These are phyloP conservation scores for Parazoanthus darwini DNA, from an alignment of 92 coral and sea anemone species.

Conservation along the genomic window DNA sequence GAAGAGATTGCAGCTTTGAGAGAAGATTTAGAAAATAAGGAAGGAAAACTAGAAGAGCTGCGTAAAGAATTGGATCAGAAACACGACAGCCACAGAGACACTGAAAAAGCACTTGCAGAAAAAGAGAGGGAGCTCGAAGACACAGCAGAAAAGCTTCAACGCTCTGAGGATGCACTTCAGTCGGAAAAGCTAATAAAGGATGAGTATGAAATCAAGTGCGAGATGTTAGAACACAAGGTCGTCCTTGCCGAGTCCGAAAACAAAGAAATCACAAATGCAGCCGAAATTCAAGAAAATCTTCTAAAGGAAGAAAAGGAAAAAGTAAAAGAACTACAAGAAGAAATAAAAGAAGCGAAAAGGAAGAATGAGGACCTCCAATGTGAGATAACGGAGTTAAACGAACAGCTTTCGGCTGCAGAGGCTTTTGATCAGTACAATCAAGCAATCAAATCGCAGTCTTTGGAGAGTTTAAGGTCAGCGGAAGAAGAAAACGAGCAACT, in stretches of 20 bases:
- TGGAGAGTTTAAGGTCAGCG: slow-evolving; percentile 74
- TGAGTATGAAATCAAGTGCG: slow-evolving; percentile 72
- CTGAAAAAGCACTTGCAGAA: slow-evolving; percentile 7
- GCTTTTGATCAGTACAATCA: slow-evolving; percentile 74
- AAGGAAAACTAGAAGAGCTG: slow-evolving; percentile 43
- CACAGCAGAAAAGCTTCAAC: slow-evolving; percentile 52
- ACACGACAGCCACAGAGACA: slow-evolving; percentile 4
- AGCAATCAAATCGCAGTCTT: slow-evolving; percentile 72
- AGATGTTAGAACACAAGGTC: slow-evolving; percentile 66
- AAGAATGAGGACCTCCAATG: slow-evolving; percentile 55
- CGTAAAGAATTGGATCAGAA: slow-evolving; percentile 29
- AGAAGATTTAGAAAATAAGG: slow-evolving; percentile 57
- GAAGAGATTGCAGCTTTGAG: slow-evolving; percentile 47
- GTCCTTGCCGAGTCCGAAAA: slow-evolving; percentile 66
- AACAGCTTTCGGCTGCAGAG: slow-evolving; percentile 71
- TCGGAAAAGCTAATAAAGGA: slow-evolving; percentile 73
- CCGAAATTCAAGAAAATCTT: slow-evolving; percentile 50
- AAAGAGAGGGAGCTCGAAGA: slow-evolving; percentile 13
- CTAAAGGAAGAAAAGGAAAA: slow-evolving; percentile 60
- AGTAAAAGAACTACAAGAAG: slow-evolving; percentile 47
- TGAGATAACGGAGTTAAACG: slow-evolving; percentile 68
- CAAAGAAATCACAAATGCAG: slow-evolving; percentile 49
- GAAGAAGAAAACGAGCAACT: slow-evolving; percentile 79
- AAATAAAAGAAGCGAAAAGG: slow-evolving; percentile 48
- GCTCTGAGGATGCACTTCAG: slow-evolving; percentile 58